These are phyloP conservation scores for Sialis lutaria DNA, from an alignment of 2,888 invertebrate species.

Conservation along the genomic window DNA sequence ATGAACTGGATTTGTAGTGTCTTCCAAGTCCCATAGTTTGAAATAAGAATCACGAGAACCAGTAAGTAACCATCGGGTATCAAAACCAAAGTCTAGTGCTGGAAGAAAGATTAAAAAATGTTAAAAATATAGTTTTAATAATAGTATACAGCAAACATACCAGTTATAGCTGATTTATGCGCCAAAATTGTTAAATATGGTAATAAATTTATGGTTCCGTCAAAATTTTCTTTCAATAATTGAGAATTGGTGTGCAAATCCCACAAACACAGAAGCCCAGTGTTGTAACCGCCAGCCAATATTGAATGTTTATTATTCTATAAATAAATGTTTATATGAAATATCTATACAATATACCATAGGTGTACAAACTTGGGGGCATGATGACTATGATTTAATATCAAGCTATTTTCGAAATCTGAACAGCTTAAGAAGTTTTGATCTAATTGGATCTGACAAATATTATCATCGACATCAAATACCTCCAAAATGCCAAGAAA, in stretches of 20 bases:
- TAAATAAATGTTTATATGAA: too few relatives aligned
- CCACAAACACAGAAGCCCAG: conserved; percentile 47
- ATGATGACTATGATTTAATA: too few relatives aligned
- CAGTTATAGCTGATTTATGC: conserved; percentile 37
- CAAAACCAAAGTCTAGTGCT: conserved; percentile 15
- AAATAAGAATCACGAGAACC: conserved; percentile 46
- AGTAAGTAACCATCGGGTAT: conserved; percentile 45
- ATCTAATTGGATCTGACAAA: too few relatives aligned
- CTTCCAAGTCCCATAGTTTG: conserved; percentile 51
- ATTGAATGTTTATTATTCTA: conserved; percentile 10
- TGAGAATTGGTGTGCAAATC: conserved; percentile 35
- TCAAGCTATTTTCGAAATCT: too few relatives aligned
- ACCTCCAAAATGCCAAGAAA: too few relatives aligned
- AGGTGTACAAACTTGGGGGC: too few relatives aligned
- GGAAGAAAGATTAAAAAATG: neutral
- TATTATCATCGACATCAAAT: too few relatives aligned
- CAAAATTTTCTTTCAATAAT: conserved; percentile 25
- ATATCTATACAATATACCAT: too few relatives aligned
- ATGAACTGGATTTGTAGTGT: conserved; percentile 22
- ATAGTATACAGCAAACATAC: too few relatives aligned
- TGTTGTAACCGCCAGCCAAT: conserved; percentile 48
- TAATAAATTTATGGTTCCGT: conserved; percentile 28
- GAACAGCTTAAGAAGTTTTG: too few relatives aligned
- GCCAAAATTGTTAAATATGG: conserved; percentile 40
- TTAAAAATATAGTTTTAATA: too few relatives aligned